Conservation (phyloP, 2,888 invertebrate species). For the Deroplatys truncata region DNA sequence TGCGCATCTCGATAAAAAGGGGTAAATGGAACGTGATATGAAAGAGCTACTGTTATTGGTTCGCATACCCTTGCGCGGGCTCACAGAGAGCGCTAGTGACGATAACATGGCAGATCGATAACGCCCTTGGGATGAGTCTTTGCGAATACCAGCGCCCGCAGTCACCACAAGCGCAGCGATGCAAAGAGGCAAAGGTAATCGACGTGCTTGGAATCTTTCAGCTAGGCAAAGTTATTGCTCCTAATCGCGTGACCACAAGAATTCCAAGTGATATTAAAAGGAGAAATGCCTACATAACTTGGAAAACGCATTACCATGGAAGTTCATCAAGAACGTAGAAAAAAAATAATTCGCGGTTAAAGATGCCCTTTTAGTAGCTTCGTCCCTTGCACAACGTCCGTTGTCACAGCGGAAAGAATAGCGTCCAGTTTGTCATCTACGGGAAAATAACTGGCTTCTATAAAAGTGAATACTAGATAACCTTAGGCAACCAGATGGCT, state of each 20-base stretch:
- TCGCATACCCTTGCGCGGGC: neutral
- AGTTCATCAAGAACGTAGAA: no score
- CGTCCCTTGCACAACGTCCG: no score
- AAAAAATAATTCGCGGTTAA: no score
- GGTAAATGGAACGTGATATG: neutral
- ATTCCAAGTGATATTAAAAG: neutral
- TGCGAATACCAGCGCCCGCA: neutral
- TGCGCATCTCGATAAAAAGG: no score
- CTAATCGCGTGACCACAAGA: neutral
- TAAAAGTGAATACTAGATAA: no score
- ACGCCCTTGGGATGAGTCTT: neutral
- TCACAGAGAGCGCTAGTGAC: neutral
- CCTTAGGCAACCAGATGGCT: no score
- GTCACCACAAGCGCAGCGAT: neutral
- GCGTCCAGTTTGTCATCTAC: no score
- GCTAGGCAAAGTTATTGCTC: neutral
- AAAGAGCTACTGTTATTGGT: neutral
- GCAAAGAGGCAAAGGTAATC: neutral
- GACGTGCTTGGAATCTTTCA: neutral
- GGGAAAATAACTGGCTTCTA: no score
- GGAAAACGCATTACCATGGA: no score
- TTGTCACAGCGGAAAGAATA: no score
- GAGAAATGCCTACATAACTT: neutral
- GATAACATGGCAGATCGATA: neutral
- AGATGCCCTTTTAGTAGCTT: no score